Evolutionary conservation across 2,113 vertebrate genomes (phyloP), one percentile per base, ranked within the genome.

Genomic region (Oceanites oceanicus): DNA sequence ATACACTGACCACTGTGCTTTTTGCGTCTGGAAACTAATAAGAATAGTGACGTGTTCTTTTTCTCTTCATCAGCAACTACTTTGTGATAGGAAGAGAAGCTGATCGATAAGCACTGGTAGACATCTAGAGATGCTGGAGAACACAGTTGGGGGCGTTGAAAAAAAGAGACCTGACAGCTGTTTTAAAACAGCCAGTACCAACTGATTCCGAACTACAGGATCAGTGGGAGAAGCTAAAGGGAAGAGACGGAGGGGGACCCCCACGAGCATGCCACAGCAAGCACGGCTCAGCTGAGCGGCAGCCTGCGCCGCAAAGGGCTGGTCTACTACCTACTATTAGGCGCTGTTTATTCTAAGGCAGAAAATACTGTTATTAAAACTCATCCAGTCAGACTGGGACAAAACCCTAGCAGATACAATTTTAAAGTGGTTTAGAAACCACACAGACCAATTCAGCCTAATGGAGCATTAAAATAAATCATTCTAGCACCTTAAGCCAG

Each of bases 381-480:
- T 72, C 90, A 62, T 11, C 82, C 86, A 29, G 83, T 71, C 45
- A 56, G 82, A 63, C 68, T 18, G 53, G 90, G 94, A 92, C 91
- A 90, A 79, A 81, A 77, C 71, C 72, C 82, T 84, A 74, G 82
- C 85, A 93, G 74, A 96, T 83, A 94, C 68, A 74, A 86, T 86
- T 94, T 85, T 79, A 47, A 88, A 95, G 91, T 87, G 95, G 88
- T 91, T 96, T 91, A 92, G 94, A 97, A 97, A 94, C 89, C 83
- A 90, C 95, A 89, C 93, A 96, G 91, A 86, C 86, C 94, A 95
- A 96, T 85, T 95, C 94, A 88, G 94, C 61, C 91, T 97, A 96
- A 96, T 90, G 89, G 95, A 94, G 95, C 93, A 91, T 93, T 96
- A 95, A 96, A 94, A 94, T 89, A 97, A 96, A 97, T 95, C 95